phyloP scores from a whole-genome alignment of 92 coral and sea anemone genomes.

The Chrysogorgia sp. region DNA sequence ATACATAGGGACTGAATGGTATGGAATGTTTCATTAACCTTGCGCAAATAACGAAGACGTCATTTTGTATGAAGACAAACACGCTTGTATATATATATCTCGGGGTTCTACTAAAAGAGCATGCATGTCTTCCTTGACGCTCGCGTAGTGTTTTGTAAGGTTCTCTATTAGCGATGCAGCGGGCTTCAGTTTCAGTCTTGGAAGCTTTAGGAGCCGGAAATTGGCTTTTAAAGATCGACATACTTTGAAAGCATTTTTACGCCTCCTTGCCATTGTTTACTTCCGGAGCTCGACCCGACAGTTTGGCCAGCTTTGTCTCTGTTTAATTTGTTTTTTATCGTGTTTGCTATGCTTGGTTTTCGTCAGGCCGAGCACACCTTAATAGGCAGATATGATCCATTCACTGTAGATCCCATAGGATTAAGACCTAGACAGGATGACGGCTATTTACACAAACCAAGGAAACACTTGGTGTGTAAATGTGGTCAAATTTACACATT shows the following conservation, averaged over 20 bases:
- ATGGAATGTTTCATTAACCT: no score
- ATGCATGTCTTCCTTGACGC: no score
- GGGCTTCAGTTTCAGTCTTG: neutral
- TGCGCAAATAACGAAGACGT: no score
- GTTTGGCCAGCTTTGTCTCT: slow-evolving; percentile 20
- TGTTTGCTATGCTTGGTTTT: slow-evolving; percentile 25
- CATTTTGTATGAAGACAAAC: no score
- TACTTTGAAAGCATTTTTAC: slow-evolving; percentile 16
- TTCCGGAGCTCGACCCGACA: slow-evolving; percentile 41
- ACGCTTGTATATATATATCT: no score
- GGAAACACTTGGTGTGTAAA: neutral
- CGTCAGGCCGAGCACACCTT: slow-evolving; percentile 4
- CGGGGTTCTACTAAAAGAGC: no score
- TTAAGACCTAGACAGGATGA: slow-evolving; percentile 26
- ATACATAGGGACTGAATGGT: no score
- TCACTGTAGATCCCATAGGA: slow-evolving; percentile 3
- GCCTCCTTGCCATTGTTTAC: slow-evolving; percentile 18
- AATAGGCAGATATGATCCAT: neutral
- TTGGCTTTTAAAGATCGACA: slow-evolving; percentile 19
- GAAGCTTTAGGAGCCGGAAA: neutral
- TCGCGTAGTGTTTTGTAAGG: no score
- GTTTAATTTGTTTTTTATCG: slow-evolving; percentile 17
- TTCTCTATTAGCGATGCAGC: no score
- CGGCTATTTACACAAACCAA: slow-evolving; percentile 11
- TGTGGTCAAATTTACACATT: neutral